phyloP scores from a whole-genome alignment of 2,113 vertebrate genomes.

The Ictalurus furcatus region DNA sequence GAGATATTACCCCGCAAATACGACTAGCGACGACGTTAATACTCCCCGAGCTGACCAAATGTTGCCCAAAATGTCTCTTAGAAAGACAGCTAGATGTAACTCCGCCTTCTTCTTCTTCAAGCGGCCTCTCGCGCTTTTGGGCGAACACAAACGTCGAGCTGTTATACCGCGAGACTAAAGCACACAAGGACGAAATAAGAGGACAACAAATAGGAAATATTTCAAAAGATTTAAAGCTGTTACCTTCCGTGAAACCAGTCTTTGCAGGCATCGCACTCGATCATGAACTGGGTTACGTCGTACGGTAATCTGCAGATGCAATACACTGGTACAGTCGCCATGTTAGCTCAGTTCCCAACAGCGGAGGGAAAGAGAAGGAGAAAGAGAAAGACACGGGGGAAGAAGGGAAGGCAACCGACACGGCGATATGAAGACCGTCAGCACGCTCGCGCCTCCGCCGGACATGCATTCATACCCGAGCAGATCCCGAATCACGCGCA shows the following conservation, averaged over 20 bases:
- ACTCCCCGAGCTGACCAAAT: conserved; percentile 40
- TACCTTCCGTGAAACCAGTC: conserved; percentile 99
- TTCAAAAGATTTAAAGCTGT: conserved; percentile 35
- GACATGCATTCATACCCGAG: conserved; percentile 64
- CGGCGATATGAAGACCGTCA: conserved; percentile 72
- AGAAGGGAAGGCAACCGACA: conserved; percentile 73
- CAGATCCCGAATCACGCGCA: conserved; percentile 55
- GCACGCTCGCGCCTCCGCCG: conserved; percentile 70
- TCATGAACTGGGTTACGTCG: conserved; percentile 98
- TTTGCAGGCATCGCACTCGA: conserved; percentile 96
- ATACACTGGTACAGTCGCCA: conserved; percentile 98
- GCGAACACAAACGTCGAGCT: conserved; percentile 30
- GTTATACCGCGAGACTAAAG: background rate
- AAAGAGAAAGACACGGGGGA: conserved; percentile 56
- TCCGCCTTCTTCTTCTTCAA: conserved; percentile 77
- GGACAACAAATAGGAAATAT: background rate
- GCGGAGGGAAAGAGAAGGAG: conserved; percentile 63
- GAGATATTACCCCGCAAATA: background rate
- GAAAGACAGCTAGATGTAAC: conserved; percentile 66
- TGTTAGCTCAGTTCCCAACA: conserved; percentile 88
- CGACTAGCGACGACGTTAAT: conserved; percentile 20
- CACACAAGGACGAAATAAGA: background rate
- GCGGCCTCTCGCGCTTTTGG: conserved; percentile 69
- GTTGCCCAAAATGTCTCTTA: conserved; percentile 68
- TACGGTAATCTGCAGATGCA: conserved; percentile 97